These are phyloP conservation scores for Rhyacophila evoluta DNA, from an alignment of 2,888 invertebrate genomes.

Conservation along the genomic window DNA sequence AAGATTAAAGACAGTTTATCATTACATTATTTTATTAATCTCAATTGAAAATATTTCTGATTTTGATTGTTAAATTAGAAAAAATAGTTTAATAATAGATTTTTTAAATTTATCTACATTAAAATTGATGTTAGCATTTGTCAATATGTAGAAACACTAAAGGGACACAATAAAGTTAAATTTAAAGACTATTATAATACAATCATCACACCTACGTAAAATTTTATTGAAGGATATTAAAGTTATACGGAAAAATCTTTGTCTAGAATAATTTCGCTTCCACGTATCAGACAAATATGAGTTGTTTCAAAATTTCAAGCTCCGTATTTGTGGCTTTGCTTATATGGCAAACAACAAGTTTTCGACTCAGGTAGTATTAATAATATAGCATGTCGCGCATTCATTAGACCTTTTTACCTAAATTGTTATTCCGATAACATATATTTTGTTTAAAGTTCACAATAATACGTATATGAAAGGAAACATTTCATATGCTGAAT, in stretches of 20 bases:
- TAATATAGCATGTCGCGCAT: slow-evolving; percentile 14
- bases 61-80: no score
- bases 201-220: no score
- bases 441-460: background rate
- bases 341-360: slow-evolving; percentile 3
- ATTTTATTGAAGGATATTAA: no score
- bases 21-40: no score
- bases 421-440: slow-evolving; percentile 5
- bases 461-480: background rate
- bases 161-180: no score
- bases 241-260: background rate
- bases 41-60: no score
- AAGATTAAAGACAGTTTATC: no score
- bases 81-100: no score
- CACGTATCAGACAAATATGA: background rate
- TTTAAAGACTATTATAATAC: no score
- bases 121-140: no score
- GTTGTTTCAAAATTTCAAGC: background rate
- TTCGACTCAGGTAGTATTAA: background rate
- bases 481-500: background rate
- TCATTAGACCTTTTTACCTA: slow-evolving; percentile 9
- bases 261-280: background rate
- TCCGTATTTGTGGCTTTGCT: background rate
- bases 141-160: no score
- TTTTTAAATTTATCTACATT: no score